Conservation (phyloP, 2,797 vertebrate species). For the Scyliorhinus canicula region DNA sequence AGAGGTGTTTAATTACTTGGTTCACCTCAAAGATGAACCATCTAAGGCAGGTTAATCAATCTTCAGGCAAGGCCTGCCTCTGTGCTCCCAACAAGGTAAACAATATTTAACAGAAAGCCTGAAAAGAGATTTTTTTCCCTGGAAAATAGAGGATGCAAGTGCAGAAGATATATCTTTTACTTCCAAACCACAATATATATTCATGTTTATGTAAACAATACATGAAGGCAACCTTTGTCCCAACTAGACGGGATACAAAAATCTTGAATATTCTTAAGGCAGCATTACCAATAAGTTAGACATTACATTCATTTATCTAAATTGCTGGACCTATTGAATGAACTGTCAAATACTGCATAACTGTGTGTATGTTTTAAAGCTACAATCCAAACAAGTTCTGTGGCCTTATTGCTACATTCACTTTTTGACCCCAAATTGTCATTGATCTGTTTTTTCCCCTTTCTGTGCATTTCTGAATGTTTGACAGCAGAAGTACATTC, state of each 20-base stretch:
- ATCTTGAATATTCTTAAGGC: not conserved
- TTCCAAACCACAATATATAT: not conserved
- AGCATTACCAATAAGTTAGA: not conserved
- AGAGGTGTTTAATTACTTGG: not conserved
- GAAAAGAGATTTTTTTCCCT: not conserved
- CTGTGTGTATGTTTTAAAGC: not conserved
- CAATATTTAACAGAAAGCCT: not conserved
- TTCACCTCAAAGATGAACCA: not conserved
- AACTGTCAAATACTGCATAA: not conserved
- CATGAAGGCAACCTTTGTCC: not conserved
- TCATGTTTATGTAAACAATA: not conserved
- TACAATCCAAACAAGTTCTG: not conserved
- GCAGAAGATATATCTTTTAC: not conserved
- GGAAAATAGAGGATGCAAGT: not conserved
- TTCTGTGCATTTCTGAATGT: not conserved
- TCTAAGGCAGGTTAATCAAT: not conserved
- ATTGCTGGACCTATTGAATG: not conserved
- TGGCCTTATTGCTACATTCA: not conserved
- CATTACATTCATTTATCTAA: not conserved
- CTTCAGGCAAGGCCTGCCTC: not conserved
- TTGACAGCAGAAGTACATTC: constrained; percentile 10
- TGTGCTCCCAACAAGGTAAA: not conserved
- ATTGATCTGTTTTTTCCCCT: not conserved
- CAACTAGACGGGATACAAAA: not conserved
- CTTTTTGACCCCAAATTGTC: constrained; percentile 1